Percentiles rank a stretch among this genome's conserved stretches.
Conservation (phyloP, 2,113 vertebrate genomes). For the Gymnobelideus leadbeateri region DNA sequence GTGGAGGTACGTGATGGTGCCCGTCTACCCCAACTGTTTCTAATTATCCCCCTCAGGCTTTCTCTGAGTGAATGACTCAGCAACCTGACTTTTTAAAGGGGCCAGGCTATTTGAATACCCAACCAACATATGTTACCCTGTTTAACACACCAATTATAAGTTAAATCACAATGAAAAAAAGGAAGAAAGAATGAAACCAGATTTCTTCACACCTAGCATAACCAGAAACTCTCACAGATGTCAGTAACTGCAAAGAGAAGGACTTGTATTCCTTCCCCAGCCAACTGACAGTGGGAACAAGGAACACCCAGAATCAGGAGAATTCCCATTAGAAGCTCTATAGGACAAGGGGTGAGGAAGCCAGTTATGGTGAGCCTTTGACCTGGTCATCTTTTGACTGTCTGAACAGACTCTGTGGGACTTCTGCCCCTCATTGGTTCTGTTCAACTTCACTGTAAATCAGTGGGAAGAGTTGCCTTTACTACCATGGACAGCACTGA, state of each 20-base stretch:
- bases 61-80: not conserved
- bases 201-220: conserved; percentile 46
- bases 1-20: not conserved
- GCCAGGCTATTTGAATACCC: not conserved
- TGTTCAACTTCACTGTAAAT: not conserved
- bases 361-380: conserved; percentile 20
- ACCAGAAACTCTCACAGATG: conserved; percentile 29
- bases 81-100: conserved; percentile 5
- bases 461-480: conserved; percentile 38
- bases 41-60: not conserved
- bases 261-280: conserved; percentile 41
- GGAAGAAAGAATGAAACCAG: not conserved
- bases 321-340: conserved; percentile 42
- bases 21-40: not conserved
- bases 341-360: not conserved
- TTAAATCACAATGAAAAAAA: not conserved
- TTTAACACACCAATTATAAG: conserved; percentile 3
- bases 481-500: conserved; percentile 10
- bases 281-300: conserved; percentile 34
- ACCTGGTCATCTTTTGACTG: not conserved
- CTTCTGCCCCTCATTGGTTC: not conserved
- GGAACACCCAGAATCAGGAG: conserved; percentile 2
- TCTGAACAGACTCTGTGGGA: not conserved
- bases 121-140: conserved; percentile 9
- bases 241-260: conserved; percentile 43